Evolutionary conservation across 2,797 vertebrate genomes (phyloP), one percentile per base, ranked within the genome.

Genomic region (Aplochiton taeniatus): DNA sequence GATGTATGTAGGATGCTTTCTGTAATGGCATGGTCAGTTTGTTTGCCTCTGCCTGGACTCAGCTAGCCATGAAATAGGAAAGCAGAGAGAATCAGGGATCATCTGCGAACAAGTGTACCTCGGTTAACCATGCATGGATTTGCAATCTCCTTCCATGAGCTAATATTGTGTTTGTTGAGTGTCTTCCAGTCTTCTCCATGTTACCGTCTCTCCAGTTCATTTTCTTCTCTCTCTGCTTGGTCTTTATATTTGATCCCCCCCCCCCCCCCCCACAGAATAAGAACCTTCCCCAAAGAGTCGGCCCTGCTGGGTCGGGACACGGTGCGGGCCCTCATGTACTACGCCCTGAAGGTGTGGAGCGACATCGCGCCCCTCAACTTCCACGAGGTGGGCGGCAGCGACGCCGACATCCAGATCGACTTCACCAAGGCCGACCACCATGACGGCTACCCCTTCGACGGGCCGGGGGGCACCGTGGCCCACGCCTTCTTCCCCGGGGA

Each of bases 321-420:
- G 0, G 94, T 98, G 42, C 93, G 96, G 0, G 96, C 96, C 0
- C 93, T 99, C 66, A 96, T 99, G 96, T 95, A 96, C 83, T 98
- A 99, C 0, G 97, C 96, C 8, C 86, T 99, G 78, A 98, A 97
- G 83, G 96, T 98, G 63, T 99, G 97, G 97, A 97, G 96, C 0
- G 97, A 98, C 84, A 95, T 98, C 4, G 92, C 95, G 0, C 97
- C 96, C 0, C 90, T 97, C 17, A 94, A 97, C 79, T 98, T 98
- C 86, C 97, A 98, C 0, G 97, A 99, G 84, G 97, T 98, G 77
- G 96, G 95, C 0, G 96, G 96, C 61, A 95, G 86, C 7, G 77
- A 94, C 0, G 96, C 97, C 0, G 97, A 99, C 85, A 98, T 99
- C 86, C 96, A 98, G 78, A 96, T 98, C 4, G 97, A 98, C 88